Base-by-base conservation (phyloP, 2,888 invertebrate species). In the Hirtodrosophila cameraria region DNA sequence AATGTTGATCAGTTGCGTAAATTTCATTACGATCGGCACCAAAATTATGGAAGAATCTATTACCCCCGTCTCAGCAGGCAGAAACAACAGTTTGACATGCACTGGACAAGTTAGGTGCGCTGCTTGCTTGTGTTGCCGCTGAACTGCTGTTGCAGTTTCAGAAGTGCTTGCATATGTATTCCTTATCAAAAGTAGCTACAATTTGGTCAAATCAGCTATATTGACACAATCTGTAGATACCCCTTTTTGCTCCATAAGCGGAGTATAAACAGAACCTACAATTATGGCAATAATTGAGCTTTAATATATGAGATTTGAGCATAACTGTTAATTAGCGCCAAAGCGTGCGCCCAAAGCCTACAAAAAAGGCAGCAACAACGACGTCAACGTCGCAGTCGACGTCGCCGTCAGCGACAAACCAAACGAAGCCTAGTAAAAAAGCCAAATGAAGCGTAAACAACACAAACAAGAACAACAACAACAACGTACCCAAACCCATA, bases 371-470 rank as follows among this genome's bases (percentile, higher is more conserved):
- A 30, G n/a, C 52, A 38, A 46, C 68, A 43, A 16, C 12, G 11
- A 43, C 39, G 45, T 30, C 52, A 30, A 36, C 30, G 52, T 7
- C 5, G 18, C 2, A 2, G 18, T 20, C 5, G 18, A 20, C 18
- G 18, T 20, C 18, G 18, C 13, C 23, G 31, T 23, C 39, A 41
- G 33, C 54, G 35, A 25, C 61, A 73, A 64, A 36, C 62, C 69
- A 55, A 63, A 61, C 52, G 48, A 52, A 71, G 27, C 38, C 46
- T 11, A 63, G 45, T 36, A 58, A 65, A 60, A 80, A 64, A 65
- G 59, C 70, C 63, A 83, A 81, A 70, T 79, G 84, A 86, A 86
- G 86, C 80, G 80, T 86, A 74, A 81, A 75, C 69, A 80, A 76
- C 53, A 57, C 15, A 18, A 50, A 45, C 49, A 28, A 11, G 13